A percentile compares a stretch with the other conserved stretches of the same genome.
Evolutionary conservation across 2,797 vertebrate genomes (phyloP).

Genomic region (Choloepus didactylus): DNA sequence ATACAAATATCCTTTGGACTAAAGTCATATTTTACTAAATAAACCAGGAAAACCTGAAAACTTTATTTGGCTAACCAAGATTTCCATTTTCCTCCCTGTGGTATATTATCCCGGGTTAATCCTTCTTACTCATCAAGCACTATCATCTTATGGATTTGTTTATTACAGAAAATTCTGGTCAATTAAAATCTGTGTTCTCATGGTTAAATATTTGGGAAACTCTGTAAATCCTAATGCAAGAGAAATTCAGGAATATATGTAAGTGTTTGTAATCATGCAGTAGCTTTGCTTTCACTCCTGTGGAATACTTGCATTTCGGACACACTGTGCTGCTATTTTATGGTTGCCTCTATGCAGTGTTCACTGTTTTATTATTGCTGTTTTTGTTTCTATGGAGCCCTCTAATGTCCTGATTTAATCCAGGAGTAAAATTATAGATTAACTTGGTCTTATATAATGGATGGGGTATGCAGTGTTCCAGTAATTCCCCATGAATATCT

Average conservation of each 20-base stretch:
- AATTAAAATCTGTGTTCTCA: not conserved
- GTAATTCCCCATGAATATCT: not conserved
- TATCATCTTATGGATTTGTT: slow-evolving; percentile 73
- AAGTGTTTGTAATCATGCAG: not conserved
- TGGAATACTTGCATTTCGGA: not conserved
- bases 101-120: not conserved
- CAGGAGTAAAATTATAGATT: not conserved
- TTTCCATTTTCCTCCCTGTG: not conserved
- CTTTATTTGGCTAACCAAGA: not conserved
- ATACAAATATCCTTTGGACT: not conserved
- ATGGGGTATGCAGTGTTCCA: not conserved
- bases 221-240: not conserved
- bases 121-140: not conserved
- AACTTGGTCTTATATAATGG: not conserved
- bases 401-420: not conserved
- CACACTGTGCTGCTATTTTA: not conserved
- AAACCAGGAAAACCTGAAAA: slow-evolving; percentile 8
- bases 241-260: not conserved
- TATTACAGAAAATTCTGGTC: slow-evolving; percentile 53
- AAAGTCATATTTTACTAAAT: slow-evolving; percentile 47
- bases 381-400: not conserved
- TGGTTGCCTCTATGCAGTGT: not conserved
- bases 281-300: not conserved
- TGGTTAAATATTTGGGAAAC: not conserved
- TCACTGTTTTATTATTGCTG: not conserved